Base-by-base conservation (phyloP, 1,140 invertebrate genomes). In the Aphelenchoides besseyi region DNA sequence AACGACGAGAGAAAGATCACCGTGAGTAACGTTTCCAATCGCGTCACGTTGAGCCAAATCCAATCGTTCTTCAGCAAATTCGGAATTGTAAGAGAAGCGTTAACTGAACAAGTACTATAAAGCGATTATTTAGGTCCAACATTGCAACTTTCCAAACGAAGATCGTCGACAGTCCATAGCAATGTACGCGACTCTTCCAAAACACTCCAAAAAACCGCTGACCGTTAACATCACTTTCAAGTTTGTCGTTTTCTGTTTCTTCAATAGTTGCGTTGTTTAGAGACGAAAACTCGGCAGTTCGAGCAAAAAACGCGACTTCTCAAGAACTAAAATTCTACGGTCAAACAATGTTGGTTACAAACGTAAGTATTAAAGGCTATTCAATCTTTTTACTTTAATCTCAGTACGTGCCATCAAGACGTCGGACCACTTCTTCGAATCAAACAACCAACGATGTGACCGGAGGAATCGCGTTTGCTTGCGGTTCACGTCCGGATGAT, bases 251-350 rank as follows among this genome's bases (percentile, higher is more conserved):
- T 33, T 12, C 32, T 36, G 36, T 2, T 64, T n/a, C 53, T 41
- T 5, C 23, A 64, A 41, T 52, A 5, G 23, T 59, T 26, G 8
- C 5, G 53, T 35, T 3, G 16, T 66, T 33, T 33, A 66, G 63
- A 53, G 63, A 66, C 29, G 63, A 66, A 29, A 53, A 23, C 12
- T 37, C 63, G 23, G 81, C 81, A 5, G 52, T 71, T 9, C 69
- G 72, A 37, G 81, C 80, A 0, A 70, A 73, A 41, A 61, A 64
- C 26, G 81, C 81, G 8, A 66, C 67, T 30, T 67, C 77, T 29
- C 80, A 84, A 37, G 81, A 83, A 53, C 71, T 83, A n/a, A 72
- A 74, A n/a, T 83, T 83, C 54, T 83, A 83, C 55, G 82, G 82
- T 5, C 82, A 83, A 68, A 62, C 70, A 18, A 83, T 83, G 81